Evolutionary conservation across 2,113 vertebrate genomes (phyloP).

Genomic region (Erythrocebus patas): DNA sequence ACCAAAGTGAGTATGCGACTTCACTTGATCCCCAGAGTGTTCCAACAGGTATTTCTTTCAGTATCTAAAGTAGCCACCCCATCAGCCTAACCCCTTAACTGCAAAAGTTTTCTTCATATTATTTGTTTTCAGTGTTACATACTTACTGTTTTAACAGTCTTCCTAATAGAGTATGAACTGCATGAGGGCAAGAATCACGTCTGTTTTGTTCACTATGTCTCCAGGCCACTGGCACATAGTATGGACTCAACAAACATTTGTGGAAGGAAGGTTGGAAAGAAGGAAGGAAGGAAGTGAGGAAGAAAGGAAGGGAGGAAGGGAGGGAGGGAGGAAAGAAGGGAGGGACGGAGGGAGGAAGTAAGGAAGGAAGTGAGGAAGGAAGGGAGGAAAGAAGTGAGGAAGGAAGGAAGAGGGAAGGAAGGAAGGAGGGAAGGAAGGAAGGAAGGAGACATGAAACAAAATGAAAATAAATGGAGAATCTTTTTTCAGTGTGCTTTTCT

Average conservation of each 20-base stretch:
- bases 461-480: neutral
- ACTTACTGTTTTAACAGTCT: neutral
- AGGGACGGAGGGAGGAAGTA: rapidly evolving
- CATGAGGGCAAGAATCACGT: rapidly evolving
- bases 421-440: rapidly evolving
- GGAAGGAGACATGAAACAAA: neutral
- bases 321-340: rapidly evolving
- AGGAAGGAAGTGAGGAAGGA: rapidly evolving
- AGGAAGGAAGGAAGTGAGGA: neutral
- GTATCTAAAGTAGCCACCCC: neutral
- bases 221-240: neutral
- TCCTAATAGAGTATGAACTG: neutral
- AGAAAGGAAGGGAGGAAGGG: no score
- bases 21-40: neutral
- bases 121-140: neutral
- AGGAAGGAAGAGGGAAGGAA: rapidly evolving
- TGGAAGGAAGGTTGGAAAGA: neutral
- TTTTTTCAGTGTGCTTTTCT: neutral
- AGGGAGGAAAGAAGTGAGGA: rapidly evolving
- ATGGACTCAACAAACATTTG: neutral
- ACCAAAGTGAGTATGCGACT: neutral
- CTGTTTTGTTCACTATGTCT: neutral
- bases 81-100: neutral
- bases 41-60: neutral
- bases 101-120: neutral